Percentiles rank a stretch among this genome's conserved stretches.
Conservation (phyloP, 1,140 invertebrate genomes). For the Limonius californicus region DNA sequence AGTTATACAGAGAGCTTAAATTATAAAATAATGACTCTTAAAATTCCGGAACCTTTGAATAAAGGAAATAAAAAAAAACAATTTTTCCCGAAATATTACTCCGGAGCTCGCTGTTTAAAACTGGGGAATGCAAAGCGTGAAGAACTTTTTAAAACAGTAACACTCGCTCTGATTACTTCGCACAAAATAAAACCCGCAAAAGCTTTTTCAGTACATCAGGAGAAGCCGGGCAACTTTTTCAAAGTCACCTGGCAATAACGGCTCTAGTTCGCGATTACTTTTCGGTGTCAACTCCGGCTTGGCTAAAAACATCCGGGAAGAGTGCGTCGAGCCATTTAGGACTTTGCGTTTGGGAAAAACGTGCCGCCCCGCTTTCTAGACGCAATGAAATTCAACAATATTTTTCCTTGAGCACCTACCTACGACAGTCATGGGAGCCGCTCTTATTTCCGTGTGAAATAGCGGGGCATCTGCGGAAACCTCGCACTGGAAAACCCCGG, state of each 20-base stretch:
- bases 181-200: too few relatives aligned
- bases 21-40: too few relatives aligned
- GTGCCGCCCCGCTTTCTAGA: neutral
- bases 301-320: neutral
- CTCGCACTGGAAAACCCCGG: constrained; percentile 71
- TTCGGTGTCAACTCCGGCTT: neutral
- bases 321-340: neutral
- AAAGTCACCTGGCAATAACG: neutral
- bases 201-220: too few relatives aligned
- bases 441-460: constrained; percentile 63
- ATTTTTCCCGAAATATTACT: too few relatives aligned
- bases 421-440: constrained; percentile 62
- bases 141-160: too few relatives aligned
- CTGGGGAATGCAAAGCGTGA: too few relatives aligned
- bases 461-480: constrained; percentile 68
- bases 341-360: neutral
- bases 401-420: constrained; percentile 53
- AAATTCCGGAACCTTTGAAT: too few relatives aligned
- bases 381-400: neutral
- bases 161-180: too few relatives aligned
- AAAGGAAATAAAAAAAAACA: too few relatives aligned
- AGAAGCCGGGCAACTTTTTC: neutral
- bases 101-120: too few relatives aligned
- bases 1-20: too few relatives aligned
- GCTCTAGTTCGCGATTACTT: neutral